Base-by-base conservation (phyloP, 2,797 vertebrate genomes). In the Siniperca scherzeri region DNA sequence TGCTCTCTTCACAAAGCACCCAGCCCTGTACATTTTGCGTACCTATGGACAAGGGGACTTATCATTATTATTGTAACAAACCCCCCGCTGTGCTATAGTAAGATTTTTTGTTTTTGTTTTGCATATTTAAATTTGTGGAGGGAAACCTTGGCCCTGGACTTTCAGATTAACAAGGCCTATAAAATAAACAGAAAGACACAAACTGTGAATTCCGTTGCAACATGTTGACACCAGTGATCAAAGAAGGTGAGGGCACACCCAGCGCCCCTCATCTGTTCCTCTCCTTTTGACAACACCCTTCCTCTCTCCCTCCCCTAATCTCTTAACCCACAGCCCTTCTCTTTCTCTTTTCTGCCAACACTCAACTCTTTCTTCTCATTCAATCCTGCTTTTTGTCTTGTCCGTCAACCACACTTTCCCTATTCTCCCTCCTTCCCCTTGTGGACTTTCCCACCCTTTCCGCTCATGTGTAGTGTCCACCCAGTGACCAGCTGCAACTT, bases 281-380 rank as follows among this genome's bases (percentile, higher is more conserved):
- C 72, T 88, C 52, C 84, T 79, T 90, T 9, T 78, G 90, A 91
- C 91, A 91, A 91, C 92, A 89, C 92, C 92, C 93, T 92, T 93
- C 91, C 91, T 92, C 84, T 88, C 81, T 69, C 69, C 62, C 82
- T 77, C 77, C 74, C 53, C 74, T 52, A 50, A 82, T 87, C 84
- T 89, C 70, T 85, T 72, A 38, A 86, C 79, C 64, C 77, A 80
- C 69, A 82, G 76, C 80, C 74, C 68, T 83, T 83, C 62, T 76
- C 56, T 84, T 66, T 89, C 42, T 74, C 30, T 60, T 86, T 74
- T 67, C 62, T 57, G 38, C 56, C 70, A 27, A 52, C 40, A 71
- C 71, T 67, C n/a, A 38, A 48, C 27, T 78, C 62, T 40, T 64
- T 67, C 57, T 70, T 75, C 73, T 73, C 74, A 68, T 70, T 80